These are phyloP conservation scores for Salvelinus namaycush DNA, from an alignment of 2,113 vertebrate species.

Conservation along the genomic window DNA sequence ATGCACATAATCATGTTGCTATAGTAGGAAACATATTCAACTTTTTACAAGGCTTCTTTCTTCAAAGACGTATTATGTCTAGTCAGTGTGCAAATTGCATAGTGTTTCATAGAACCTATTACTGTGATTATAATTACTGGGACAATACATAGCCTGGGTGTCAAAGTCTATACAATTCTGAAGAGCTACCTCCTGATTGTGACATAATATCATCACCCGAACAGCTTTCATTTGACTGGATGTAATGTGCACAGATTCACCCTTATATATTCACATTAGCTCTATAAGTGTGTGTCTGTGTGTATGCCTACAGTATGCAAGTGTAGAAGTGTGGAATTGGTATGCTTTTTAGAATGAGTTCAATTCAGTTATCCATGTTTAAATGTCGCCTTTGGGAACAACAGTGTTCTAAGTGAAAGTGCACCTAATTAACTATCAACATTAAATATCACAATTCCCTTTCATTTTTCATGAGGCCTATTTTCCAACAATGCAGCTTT, in stretches of 20 bases:
- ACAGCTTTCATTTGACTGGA: background rate
- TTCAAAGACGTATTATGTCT: slow-evolving; percentile 32
- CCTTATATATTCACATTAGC: background rate
- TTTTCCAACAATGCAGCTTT: slow-evolving; percentile 67
- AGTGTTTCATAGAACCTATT: slow-evolving; percentile 39
- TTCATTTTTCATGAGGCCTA: slow-evolving; percentile 70
- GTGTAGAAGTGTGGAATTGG: background rate
- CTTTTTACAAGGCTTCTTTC: slow-evolving; percentile 27
- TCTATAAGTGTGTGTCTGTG: slow-evolving; percentile 10
- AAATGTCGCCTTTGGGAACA: slow-evolving; percentile 28
- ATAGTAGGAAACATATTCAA: slow-evolving; percentile 17
- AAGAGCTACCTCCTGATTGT: slow-evolving; percentile 6
- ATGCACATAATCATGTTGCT: slow-evolving; percentile 52
- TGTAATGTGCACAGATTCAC: background rate
- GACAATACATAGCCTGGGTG: too few relatives aligned
- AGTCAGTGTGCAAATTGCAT: slow-evolving; percentile 49
- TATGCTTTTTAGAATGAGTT: slow-evolving; percentile 8
- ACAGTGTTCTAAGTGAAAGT: slow-evolving; percentile 21
- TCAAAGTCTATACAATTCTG: background rate
- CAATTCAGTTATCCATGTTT: slow-evolving; percentile 11
- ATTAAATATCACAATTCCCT: slow-evolving; percentile 54
- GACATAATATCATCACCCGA: background rate
- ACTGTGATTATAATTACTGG: slow-evolving; percentile 15
- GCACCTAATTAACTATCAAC: slow-evolving; percentile 62
- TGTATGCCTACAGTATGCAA: background rate